Base-by-base conservation (phyloP, 2,797 vertebrate species). In the Melanotaenia maccullochi region DNA sequence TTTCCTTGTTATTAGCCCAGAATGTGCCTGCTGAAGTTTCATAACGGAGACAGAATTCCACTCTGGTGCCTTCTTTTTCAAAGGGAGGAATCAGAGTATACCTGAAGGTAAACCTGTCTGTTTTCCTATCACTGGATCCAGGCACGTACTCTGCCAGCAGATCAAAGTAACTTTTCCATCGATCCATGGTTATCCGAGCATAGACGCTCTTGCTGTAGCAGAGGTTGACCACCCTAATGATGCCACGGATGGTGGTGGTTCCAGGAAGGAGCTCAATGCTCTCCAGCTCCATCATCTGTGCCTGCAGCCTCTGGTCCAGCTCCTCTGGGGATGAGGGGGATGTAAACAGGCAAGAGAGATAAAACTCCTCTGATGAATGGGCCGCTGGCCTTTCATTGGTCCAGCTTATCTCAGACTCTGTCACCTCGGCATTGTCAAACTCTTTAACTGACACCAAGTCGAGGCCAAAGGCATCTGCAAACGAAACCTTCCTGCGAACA, bases 401-500 rank as follows among this genome's bases (percentile, higher is more conserved):
- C 77, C 78, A 67, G 12, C 66, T 86, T 65, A 79, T 88, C 51
- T 83, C 87, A 75, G 75, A 51, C 68, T 60, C 89, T 9, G 93
- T 25, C 22, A 86, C 93, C 1, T 88, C 83, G 73, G 88, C 95
- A 32, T 74, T 93, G 85, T 98, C 92, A 4, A 96, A 99, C 91
- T 99, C 97, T 92, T 98, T 98, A 72, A 99, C 94, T 3, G 96
- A 98, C 54, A 99, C 98, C 75, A 99, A 93, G 89, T 97, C 90
- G 75, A 98, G 93, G 68, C 98, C 97, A 78, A 99, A 97, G 0
- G 95, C 96, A 78, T 99, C 98, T 1, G 98, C 98, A 68, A 99
- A 99, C 0, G 97, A 99, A 88, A 99, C 98, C 90, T 96, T 97
- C 85, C 97, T 96, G 57, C 92, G 68, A 4, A 89, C 75, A 20